Evolutionary conservation across 2,797 vertebrate species (phyloP), one percentile per base, ranked within the genome.

Genomic region (Brachymystax lenok): DNA sequence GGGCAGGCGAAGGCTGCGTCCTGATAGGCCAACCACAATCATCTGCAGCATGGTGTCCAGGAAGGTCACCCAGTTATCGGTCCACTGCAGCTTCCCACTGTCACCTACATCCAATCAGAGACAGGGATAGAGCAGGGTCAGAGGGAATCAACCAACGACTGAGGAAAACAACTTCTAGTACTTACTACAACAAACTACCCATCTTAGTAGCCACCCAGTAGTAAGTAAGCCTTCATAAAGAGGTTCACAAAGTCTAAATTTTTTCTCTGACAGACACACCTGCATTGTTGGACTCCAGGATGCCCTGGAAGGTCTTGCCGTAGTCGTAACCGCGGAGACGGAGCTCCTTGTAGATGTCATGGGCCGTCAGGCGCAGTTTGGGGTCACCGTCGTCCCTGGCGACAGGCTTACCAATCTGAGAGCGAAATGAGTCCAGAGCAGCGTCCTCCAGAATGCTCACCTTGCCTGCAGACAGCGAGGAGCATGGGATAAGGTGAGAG

Each of bases 31-130:
- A 1, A 98, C 84, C 76, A 99, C 87, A 0, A 95, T 87, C 77
- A 97, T 78, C 77, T 99, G 98, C 8, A 99, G 92, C 94, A 98
- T 94, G 61, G 95, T 91, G 85, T 99, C 98, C 81, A 99, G 87
- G 84, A 99, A 97, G 3, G 95, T 95, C 83, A 99, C 96, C 98
- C 98, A 99, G 90, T 97, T 99, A 30, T 94, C 95, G 0, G 90
- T 95, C 98, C 98, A 99, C 21, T 94, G 89, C 79, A 98, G 90
- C 77, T 93, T 96, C 52, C 96, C 97, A 0, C 17, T 27, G 56
- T 87, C 92, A 59, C 94, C 98, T 99, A 74, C 1, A 70, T 2
- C 40, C 40, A 46, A 46, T 46, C 74, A 74, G 24, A 73, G 40
- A 17, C 52, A 14, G 8, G 12, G 16, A 67, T 14, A 16, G 14